phyloP scores from a whole-genome alignment of 1,140 invertebrate genomes.

The Mesaphorura yosii region DNA sequence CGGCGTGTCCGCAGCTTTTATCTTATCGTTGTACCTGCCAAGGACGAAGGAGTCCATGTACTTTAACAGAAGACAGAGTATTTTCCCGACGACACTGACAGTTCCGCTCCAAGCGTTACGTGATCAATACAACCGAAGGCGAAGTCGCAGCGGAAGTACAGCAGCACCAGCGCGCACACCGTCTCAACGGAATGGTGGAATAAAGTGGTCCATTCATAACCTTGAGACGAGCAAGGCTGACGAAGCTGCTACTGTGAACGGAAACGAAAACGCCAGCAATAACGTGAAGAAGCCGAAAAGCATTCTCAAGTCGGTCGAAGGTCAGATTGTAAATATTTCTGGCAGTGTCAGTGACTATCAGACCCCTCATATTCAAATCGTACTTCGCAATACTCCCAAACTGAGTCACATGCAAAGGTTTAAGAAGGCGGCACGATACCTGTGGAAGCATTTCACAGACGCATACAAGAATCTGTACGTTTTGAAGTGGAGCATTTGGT shows the following conservation, averaged over 20 bases:
- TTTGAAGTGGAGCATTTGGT: slow-evolving; percentile 78
- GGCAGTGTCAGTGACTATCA: too few relatives aligned
- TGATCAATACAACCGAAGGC: not conserved
- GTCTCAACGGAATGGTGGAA: too few relatives aligned
- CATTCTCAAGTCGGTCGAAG: not conserved
- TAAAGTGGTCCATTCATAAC: not conserved
- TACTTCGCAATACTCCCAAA: not conserved
- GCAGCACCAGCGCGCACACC: slow-evolving; percentile 2
- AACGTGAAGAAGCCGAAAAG: not conserved
- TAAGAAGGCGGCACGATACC: slow-evolving; percentile 36
- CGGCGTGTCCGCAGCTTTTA: slow-evolving; percentile 38
- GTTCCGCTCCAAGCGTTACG: too few relatives aligned
- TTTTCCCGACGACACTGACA: too few relatives aligned
- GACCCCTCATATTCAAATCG: not conserved
- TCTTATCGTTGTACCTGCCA: slow-evolving; percentile 34
- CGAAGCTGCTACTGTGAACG: not conserved
- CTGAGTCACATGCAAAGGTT: slow-evolving; percentile 5
- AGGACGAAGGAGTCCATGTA: slow-evolving; percentile 61
- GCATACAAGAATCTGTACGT: slow-evolving; percentile 60
- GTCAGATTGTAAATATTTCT: too few relatives aligned
- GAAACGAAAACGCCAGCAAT: not conserved
- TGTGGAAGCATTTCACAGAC: slow-evolving; percentile 56
- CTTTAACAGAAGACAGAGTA: slow-evolving; percentile 54
- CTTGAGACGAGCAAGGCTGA: not conserved
- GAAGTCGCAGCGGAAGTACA: not conserved